phyloP scores from a whole-genome alignment of 2,797 vertebrate genomes.

The Naso thynnoides region DNA sequence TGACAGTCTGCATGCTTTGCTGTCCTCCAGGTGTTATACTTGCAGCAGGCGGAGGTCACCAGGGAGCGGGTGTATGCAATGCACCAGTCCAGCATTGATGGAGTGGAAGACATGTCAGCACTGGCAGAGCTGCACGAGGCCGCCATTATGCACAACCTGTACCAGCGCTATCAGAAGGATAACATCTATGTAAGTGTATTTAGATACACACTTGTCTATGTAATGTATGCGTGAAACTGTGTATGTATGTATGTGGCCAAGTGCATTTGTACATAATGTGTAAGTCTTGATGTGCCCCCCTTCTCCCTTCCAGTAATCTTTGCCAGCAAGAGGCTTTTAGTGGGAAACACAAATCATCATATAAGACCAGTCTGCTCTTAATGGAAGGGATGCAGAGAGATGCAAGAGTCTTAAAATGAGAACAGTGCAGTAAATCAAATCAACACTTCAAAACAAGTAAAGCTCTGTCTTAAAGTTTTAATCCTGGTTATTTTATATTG shows the following conservation, averaged over 20 bases:
- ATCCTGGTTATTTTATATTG: constrained; percentile 28
- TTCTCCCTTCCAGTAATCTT: constrained; percentile 38
- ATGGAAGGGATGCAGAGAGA: neutral
- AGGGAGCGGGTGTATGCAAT: constrained; percentile 89
- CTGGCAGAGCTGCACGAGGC: constrained; percentile 93
- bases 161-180: constrained; percentile 91
- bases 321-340: constrained; percentile 53
- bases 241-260: constrained; percentile 38
- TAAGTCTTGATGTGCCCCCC: constrained; percentile 3
- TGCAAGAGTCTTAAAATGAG: neutral
- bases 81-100: constrained; percentile 91
- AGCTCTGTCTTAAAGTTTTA: neutral
- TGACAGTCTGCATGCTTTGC: constrained; percentile 8
- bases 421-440: neutral
- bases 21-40: constrained; percentile 84
- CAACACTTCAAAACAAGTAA: neutral
- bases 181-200: constrained; percentile 90
- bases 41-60: constrained; percentile 85
- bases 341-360: constrained; percentile 50
- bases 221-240: neutral
- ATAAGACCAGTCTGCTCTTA: constrained; percentile 19
- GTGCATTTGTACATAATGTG: constrained; percentile 7
- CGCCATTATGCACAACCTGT: constrained; percentile 93
- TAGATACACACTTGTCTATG: neutral
- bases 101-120: constrained; percentile 93